Evolutionary conservation across 2,113 vertebrate genomes (phyloP).

Genomic region (Trichomycterus rosablanca): DNA sequence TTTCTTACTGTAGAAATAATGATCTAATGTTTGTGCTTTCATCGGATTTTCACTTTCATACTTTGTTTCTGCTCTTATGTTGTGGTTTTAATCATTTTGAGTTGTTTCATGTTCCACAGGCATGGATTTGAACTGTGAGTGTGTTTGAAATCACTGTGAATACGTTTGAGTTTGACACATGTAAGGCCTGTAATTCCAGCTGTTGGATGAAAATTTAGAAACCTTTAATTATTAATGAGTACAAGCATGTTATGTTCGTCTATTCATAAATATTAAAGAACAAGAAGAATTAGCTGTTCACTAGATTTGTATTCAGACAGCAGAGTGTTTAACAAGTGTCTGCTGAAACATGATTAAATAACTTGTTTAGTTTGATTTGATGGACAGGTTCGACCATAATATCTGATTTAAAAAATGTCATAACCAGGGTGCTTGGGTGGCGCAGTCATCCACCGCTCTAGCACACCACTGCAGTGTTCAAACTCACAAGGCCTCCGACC

Average conservation of each 20-base stretch:
- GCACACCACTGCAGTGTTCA: no score
- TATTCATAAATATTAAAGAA: slow-evolving; percentile 13
- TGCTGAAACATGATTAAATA: neutral
- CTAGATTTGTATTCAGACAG: slow-evolving; percentile 1
- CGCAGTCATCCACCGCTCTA: no score
- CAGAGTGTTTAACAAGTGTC: slow-evolving; percentile 4
- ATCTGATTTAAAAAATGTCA: no score
- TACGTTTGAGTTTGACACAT: neutral
- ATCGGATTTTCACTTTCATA: no score
- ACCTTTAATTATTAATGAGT: neutral
- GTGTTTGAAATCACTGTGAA: neutral
- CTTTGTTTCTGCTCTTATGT: no score
- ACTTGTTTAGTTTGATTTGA: neutral
- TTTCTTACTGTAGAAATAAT: slow-evolving; percentile 12
- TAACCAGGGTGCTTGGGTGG: no score
- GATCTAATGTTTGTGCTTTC: slow-evolving; percentile 1
- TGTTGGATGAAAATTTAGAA: slow-evolving; percentile 7
- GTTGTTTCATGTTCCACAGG: neutral
- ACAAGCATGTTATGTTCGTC: slow-evolving; percentile 7
- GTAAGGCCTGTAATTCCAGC: slow-evolving; percentile 17
- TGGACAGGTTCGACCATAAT: no score
- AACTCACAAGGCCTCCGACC: no score
- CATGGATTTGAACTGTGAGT: slow-evolving; percentile 4
- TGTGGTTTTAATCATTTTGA: slow-evolving; percentile 12
- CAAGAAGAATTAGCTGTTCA: neutral